phyloP scores from a whole-genome alignment of 2,113 vertebrate genomes.

The Centrocercus urophasianus region DNA sequence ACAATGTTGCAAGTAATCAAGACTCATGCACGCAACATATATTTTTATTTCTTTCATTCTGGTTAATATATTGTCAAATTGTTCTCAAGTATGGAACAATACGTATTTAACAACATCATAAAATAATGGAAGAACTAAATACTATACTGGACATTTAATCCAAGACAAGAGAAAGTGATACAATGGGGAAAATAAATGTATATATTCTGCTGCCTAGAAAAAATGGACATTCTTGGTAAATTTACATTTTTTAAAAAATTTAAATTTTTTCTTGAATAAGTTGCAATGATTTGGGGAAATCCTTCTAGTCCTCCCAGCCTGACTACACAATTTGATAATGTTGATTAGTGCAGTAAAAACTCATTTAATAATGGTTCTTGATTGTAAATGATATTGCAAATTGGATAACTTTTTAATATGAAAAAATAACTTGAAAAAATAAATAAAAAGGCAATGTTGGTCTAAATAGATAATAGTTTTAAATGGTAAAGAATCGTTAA shows the following conservation, averaged over 20 bases:
- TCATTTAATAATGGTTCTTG: neutral
- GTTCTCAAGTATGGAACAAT: neutral
- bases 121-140: slow-evolving; percentile 29
- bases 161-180: neutral
- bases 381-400: neutral
- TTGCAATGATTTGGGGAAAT: neutral
- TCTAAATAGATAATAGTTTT: neutral
- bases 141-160: neutral
- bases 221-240: neutral
- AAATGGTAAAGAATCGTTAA: neutral
- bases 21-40: neutral
- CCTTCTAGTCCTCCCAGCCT: neutral
- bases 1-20: slow-evolving; percentile 60
- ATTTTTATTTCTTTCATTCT: slow-evolving; percentile 50
- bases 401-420: neutral
- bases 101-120: neutral
- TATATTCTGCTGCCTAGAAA: neutral
- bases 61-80: neutral
- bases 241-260: neutral
- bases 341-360: neutral
- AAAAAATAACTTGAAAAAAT: neutral
- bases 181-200: neutral
- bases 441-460: neutral
- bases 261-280: neutral
- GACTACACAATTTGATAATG: neutral